Base-by-base conservation (phyloP, 1,140 invertebrate species). In the Diabrotica virgifera region DNA sequence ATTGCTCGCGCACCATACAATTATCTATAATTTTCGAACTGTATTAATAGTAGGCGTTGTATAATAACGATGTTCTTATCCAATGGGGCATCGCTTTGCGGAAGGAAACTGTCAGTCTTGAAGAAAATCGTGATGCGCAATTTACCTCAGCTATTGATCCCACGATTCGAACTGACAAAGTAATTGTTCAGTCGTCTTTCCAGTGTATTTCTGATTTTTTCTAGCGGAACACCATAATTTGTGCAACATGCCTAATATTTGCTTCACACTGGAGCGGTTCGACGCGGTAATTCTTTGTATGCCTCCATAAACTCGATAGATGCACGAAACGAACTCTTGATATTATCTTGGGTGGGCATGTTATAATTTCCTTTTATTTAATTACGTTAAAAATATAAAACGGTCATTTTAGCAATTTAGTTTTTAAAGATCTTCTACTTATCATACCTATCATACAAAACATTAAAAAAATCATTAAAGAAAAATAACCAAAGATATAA, bases 141-240 rank as follows among this genome's bases (percentile, higher is more conserved):
- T 69, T 71, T 71, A 36, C 59, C 61, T 37, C 55, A n/a, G 64
- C 62, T 64, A 65, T 71, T 63, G 67, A 68, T 67, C 71, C 69
- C 67, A 71, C 71, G 70, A 62, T 66, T 59, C 59, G 56, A 52
- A 62, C 64, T 72, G 70, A 74, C 70, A 54, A 36, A 46, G 59
- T 74, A 74, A 74, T 74, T 74, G 72, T 65, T 63, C 60, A 64
- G 61, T 62, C 64, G 62, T 67, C 24, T 24, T 24, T 67, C 65
- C 59, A 62, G 46, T 66, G 59, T 46, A 69, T 69, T 72, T 74
- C 71, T 68, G 67, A 70, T 71, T 71, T 10, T 74, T 70, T 71
- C 66, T 70, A 70, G 69, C 70, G 72, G 72, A 74, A 74, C 66
- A 74, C 72, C 72, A 67, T 74, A 74, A 74, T 74, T 74, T 74